Conservation (phyloP, 1,140 invertebrate genomes). For the Aphidius ervi region DNA sequence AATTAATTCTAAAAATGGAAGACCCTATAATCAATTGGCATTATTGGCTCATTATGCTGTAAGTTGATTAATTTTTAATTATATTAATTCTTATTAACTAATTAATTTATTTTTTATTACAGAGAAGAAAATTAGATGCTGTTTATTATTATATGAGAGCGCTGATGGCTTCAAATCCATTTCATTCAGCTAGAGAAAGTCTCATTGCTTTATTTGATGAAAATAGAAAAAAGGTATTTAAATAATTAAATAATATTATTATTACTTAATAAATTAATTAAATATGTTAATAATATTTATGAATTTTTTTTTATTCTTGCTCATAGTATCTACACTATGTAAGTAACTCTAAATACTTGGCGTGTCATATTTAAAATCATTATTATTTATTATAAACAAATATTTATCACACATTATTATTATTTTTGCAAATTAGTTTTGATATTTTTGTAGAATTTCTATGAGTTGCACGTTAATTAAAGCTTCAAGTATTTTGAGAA, state of each 20-base stretch:
- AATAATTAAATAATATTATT: not conserved
- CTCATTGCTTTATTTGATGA: conserved; percentile 87
- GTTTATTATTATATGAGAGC: conserved; percentile 96
- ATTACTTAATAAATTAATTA: conserved; percentile 8
- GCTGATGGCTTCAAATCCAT: conserved; percentile 89
- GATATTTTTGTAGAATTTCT: too few species aligned
- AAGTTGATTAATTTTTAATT: conserved; percentile 47
- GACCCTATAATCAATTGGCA: conserved; percentile 93
- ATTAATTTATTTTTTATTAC: conserved; percentile 36
- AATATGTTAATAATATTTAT: conserved; percentile 36
- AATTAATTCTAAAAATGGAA: conserved; percentile 90
- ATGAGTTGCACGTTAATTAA: too few species aligned
- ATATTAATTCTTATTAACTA: not conserved
- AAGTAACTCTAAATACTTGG: conserved; percentile 55
- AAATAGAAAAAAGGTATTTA: conserved; percentile 81
- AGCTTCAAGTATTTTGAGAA: too few species aligned
- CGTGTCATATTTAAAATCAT: conserved; percentile 34
- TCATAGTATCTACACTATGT: conserved; percentile 63
- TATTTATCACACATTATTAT: too few species aligned
- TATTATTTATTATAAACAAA: conserved; percentile 14
- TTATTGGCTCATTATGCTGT: conserved; percentile 85
- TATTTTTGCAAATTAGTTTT: too few species aligned
- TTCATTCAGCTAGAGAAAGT: conserved; percentile 83
- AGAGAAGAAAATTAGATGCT: conserved; percentile 92
- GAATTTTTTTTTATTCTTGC: conserved; percentile 46